Evolutionary conservation across 2,888 invertebrate species (phyloP), one percentile per base, ranked within the genome.

Genomic region (Serripes groenlandicus): DNA sequence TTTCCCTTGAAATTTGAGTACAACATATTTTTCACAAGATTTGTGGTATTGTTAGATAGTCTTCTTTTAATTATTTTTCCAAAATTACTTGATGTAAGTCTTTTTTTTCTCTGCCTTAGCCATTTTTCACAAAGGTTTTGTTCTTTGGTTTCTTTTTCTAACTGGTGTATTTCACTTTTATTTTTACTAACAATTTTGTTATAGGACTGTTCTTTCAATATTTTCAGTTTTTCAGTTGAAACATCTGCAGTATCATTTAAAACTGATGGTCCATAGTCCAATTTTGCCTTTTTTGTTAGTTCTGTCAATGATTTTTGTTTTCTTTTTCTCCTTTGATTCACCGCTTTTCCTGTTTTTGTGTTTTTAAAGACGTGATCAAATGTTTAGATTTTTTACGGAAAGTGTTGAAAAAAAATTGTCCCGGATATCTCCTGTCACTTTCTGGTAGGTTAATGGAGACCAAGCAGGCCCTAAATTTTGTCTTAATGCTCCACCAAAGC

Each of bases 401-500:
- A 11, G 34, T 15, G 0, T 21, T 21, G 3, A 26, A 23, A n/a
- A 71, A 80, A 15, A 70, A 18, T 0, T 52, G 26, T 18, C 72
- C 76, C 70, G 35, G 21, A 2, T 56, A 73, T 62, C 4, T 26
- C 68, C 26, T 75, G 75, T 0, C 54, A n/a, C 9, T 3, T 37
- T 58, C 81, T 26, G 58, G n/a, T 64, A 84, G 1, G 66, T 42
- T 11, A 26, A 1, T 26, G 74, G 74, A 21, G 85, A 78, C 81
- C 81, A 85, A n/a, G 66, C 26, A n/a, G 75, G 68, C 7, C 85
- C 81, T n/a, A 74, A 3, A 56, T 76, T 76, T 37, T 34, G 69
- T 2, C 78, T 18, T 1, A 85, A 9, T 1, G 37, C 75, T 4
- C 76, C 85, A 42, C 78, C 86, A 83, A 75, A 85, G 64, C 83